Conservation (phyloP, 2,888 invertebrate species). For the Cremastobaeus sp. region DNA sequence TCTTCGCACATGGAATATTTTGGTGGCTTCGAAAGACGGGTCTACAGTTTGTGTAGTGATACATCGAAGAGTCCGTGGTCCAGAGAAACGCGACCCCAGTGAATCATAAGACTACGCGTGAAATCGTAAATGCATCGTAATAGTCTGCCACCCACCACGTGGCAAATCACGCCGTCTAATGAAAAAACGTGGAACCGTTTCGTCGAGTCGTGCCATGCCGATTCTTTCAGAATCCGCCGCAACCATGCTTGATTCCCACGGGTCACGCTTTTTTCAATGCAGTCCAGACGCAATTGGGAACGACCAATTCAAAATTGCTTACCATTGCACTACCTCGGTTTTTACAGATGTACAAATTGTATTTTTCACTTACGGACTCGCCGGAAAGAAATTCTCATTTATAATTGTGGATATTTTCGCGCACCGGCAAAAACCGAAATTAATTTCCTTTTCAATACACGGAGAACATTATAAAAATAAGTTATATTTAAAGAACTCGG, state of each 20-base stretch:
- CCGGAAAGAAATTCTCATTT: no score
- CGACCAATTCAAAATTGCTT: slow-evolving; percentile 51
- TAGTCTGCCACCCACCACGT: slow-evolving; percentile 77
- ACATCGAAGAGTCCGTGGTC: slow-evolving; percentile 28
- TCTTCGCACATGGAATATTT: no score
- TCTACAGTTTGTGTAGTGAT: slow-evolving; percentile 4
- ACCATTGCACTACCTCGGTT: slow-evolving; percentile 25
- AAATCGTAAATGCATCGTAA: slow-evolving; percentile 77
- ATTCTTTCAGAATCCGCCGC: slow-evolving; percentile 58
- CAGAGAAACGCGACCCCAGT: slow-evolving; percentile 47
- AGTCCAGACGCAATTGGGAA: slow-evolving; percentile 52
- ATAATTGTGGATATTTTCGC: no score
- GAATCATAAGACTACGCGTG: slow-evolving; percentile 69
- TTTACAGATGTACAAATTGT: slow-evolving; percentile 25
- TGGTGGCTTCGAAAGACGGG: not conserved
- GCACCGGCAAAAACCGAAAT: no score
- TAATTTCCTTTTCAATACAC: no score
- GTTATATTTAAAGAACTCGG: no score
- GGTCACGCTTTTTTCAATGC: slow-evolving; percentile 52
- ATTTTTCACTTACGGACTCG: not conserved
- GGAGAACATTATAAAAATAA: no score
- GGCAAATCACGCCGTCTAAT: slow-evolving; percentile 73
- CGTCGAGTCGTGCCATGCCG: slow-evolving; percentile 55
- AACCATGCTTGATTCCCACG: slow-evolving; percentile 61
- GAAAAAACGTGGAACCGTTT: slow-evolving; percentile 67